These are phyloP conservation scores for Natrix natrix DNA, from an alignment of 2,797 vertebrate species.

Conservation along the genomic window DNA sequence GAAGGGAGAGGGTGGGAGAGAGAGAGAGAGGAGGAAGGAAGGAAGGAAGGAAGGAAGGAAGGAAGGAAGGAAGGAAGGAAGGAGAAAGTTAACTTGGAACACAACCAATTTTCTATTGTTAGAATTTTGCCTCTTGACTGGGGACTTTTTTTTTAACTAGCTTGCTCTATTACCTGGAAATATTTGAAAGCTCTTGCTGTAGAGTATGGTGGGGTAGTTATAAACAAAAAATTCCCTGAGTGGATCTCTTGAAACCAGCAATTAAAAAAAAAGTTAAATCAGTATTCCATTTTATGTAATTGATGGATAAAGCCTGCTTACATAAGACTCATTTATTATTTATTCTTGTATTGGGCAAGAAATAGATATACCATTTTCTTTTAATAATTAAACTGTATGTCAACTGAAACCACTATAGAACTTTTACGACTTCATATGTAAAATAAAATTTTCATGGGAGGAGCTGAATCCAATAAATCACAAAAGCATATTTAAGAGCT, in stretches of 20 bases:
- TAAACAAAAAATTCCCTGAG: not conserved
- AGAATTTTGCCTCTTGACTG: not conserved
- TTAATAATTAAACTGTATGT: not conserved
- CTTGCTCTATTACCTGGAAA: not conserved
- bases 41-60: too few species aligned
- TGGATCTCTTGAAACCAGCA: not conserved
- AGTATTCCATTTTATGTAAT: not conserved
- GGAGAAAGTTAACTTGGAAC: not conserved
- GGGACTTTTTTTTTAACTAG: not conserved
- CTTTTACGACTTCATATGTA: not conserved
- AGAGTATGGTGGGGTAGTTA: not conserved
- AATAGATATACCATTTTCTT: not conserved
- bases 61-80: too few species aligned
- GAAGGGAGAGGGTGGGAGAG: accelerated
- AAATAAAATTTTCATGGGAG: not conserved
- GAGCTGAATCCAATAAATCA: not conserved
- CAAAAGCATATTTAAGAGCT: not conserved
- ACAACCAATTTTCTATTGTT: not conserved
- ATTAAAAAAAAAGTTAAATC: not conserved
- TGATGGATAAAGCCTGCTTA: not conserved
- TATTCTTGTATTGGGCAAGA: not conserved
- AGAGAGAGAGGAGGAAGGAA: too few species aligned
- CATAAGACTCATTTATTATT: not conserved
- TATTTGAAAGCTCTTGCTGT: not conserved
- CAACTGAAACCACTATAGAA: not conserved